phyloP scores from a whole-genome alignment of 2,888 invertebrate genomes.

The Chesias legatella region DNA sequence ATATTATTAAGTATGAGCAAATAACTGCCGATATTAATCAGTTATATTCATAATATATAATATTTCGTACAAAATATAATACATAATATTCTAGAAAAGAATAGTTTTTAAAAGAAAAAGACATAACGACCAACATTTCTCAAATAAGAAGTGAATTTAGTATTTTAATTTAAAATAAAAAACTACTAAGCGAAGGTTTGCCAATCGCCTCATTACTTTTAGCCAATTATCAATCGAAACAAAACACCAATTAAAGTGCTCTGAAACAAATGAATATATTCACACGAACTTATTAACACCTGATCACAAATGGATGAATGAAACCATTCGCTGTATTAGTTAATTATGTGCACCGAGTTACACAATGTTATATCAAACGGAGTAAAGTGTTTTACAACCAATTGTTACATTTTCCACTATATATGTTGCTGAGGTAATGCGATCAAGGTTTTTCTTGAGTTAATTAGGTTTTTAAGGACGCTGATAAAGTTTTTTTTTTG shows the following conservation, averaged over 20 bases:
- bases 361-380: slow-evolving; percentile 22
- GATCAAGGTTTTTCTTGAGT: no score
- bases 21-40: no score
- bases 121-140: no score
- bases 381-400: slow-evolving; percentile 7
- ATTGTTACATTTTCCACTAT: slow-evolving; percentile 4
- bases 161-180: slow-evolving; percentile 1
- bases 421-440: slow-evolving; percentile 4
- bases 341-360: slow-evolving; percentile 29
- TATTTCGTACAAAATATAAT: no score
- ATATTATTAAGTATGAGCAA: no score
- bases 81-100: no score
- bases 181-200: slow-evolving; percentile 8
- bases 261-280: slow-evolving; percentile 26
- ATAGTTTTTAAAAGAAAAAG: no score
- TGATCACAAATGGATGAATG: slow-evolving; percentile 34
- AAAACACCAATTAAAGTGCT: slow-evolving; percentile 16
- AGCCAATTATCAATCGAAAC: slow-evolving; percentile 11
- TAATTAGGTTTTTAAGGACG: no score
- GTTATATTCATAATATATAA: no score
- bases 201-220: slow-evolving; percentile 4
- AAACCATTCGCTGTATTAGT: slow-evolving; percentile 40
- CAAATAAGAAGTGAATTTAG: neutral
- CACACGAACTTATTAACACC: slow-evolving; percentile 31
- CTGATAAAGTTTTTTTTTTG: no score